Percentiles rank a stretch among this genome's conserved stretches.
Evolutionary conservation across 1,140 invertebrate genomes (phyloP).

Genomic region (Plectrocnemia conspersa): DNA sequence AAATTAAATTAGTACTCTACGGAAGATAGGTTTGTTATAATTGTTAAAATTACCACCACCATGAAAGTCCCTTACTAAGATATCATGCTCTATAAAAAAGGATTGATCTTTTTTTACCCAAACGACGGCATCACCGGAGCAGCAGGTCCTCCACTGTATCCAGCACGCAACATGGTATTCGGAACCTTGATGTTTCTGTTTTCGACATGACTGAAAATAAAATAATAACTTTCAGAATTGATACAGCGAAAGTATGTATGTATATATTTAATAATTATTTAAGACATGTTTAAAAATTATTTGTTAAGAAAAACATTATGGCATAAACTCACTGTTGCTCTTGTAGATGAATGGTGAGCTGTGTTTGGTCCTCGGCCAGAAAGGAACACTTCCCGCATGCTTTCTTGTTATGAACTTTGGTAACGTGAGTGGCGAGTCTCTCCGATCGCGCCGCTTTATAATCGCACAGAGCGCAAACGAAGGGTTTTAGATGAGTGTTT

Average conservation of each 20-base stretch:
- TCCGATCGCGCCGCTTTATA: constrained; percentile 87
- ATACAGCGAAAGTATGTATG: not conserved
- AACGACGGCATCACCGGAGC: constrained; percentile 29
- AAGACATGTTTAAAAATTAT: too few species aligned
- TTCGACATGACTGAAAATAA: constrained; percentile 44
- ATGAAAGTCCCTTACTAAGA: constrained; percentile 33
- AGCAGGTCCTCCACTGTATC: constrained; percentile 28
- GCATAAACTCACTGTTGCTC: constrained; percentile 60
- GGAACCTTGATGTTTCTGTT: constrained; percentile 49
- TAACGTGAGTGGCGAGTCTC: constrained; percentile 78
- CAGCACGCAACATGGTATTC: constrained; percentile 36
- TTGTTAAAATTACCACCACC: constrained; percentile 21
- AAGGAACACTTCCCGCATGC: constrained; percentile 83
- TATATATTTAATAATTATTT: not conserved
- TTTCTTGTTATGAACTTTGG: constrained; percentile 86
- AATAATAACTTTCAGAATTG: constrained; percentile 10
- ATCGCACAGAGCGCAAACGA: constrained; percentile 81
- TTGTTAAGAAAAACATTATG: too few species aligned
- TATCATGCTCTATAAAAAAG: constrained; percentile 18
- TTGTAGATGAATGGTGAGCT: constrained; percentile 70
- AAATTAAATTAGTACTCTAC: too few species aligned
- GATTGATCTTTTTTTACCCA: constrained; percentile 33
- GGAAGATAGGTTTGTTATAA: not conserved
- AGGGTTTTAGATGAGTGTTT: constrained; percentile 88
- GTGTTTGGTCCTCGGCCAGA: constrained; percentile 72